These are phyloP conservation scores for Xenops minutus DNA, from an alignment of 2,797 vertebrate genomes.

Conservation along the genomic window DNA sequence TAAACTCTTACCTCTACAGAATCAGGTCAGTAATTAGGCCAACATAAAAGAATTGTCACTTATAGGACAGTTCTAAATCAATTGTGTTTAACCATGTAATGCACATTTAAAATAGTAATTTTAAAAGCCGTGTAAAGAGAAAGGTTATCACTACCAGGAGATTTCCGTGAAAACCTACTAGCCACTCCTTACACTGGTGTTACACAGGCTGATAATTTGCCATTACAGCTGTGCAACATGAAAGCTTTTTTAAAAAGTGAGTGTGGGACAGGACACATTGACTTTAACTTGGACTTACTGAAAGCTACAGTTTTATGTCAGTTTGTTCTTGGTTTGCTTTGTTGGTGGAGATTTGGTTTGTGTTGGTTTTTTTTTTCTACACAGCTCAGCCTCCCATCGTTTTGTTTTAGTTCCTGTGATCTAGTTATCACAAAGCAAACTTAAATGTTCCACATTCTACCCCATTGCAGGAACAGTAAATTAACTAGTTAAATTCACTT, in stretches of 20 bases:
- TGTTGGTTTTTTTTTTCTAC: neutral
- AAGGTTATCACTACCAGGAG: neutral
- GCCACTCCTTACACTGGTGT: fast-evolving
- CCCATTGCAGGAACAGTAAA: neutral
- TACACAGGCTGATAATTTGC: neutral
- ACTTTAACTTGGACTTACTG: neutral
- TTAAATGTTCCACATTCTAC: neutral
- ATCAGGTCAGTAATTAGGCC: slow-evolving; percentile 56
- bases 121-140: neutral
- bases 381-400: neutral
- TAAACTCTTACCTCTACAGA: neutral
- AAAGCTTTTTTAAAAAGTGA: neutral
- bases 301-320: neutral
- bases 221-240: neutral
- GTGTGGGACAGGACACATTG: neutral
- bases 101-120: neutral
- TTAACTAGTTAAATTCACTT: neutral
- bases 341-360: neutral
- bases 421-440: neutral
- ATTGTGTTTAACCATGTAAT: neutral
- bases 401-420: neutral
- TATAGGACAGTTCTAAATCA: neutral
- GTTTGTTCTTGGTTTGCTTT: neutral
- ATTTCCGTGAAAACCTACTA: neutral
- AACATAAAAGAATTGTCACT: neutral